Percentiles rank a stretch among this genome's conserved stretches.
Conservation (phyloP, 1,140 invertebrate genomes). For the Rhagoletis pomonella region DNA sequence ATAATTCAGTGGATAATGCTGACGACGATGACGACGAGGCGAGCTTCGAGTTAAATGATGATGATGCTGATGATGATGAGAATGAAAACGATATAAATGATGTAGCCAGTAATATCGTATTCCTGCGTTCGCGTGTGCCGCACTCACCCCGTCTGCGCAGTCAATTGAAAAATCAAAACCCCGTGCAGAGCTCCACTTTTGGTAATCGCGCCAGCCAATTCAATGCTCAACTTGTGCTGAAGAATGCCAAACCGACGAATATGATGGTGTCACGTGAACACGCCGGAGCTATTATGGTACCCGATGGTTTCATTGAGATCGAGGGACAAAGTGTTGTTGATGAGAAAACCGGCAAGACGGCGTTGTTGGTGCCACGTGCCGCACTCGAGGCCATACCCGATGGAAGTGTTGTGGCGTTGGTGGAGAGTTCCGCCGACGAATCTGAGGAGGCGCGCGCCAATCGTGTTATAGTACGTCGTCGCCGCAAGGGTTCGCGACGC, state of each 20-base stretch:
- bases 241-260: constrained; percentile 64
- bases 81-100: constrained; percentile 58
- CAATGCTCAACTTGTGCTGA: constrained; percentile 58
- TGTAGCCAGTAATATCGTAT: constrained; percentile 50
- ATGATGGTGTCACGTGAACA: constrained; percentile 70
- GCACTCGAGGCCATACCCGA: constrained; percentile 70
- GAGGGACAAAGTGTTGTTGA: constrained; percentile 70
- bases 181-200: neutral
- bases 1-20: constrained; percentile 56
- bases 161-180: neutral
- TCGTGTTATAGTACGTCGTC: constrained; percentile 68
- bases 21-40: constrained; percentile 6
- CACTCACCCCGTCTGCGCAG: constrained; percentile 16
- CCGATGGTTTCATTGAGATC: constrained; percentile 71
- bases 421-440: constrained; percentile 63
- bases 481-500: constrained; percentile 63
- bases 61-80: constrained; percentile 55
- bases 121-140: neutral
- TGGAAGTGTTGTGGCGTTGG: constrained; percentile 68
- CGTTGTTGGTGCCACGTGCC: constrained; percentile 67
- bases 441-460: constrained; percentile 66
- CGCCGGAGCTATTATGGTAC: constrained; percentile 71
- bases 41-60: constrained; percentile 4
- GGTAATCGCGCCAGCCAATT: neutral
- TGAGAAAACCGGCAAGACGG: constrained; percentile 70